Evolutionary conservation across 2,888 invertebrate genomes (phyloP), one percentile per base, ranked within the genome.

Genomic region (Volucella inanis): DNA sequence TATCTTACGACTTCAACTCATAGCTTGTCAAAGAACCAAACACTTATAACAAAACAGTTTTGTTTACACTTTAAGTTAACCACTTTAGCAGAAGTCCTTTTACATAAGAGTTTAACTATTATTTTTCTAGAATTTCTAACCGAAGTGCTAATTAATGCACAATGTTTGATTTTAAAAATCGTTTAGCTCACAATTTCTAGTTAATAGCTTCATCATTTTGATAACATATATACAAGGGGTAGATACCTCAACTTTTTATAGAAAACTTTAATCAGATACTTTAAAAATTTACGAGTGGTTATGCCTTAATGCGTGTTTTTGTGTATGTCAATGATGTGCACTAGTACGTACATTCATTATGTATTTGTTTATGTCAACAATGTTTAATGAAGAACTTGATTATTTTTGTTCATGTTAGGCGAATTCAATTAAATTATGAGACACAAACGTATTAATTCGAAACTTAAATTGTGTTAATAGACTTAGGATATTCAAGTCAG

Each of bases 141-240:
- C 14, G 14, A 65, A n/a, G 41, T 52, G 65, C 18, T 65, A 65
- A 65, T 65, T 8, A 22, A 22, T 14, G 47, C 45, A 61, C 45
- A 61, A 61, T 47, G 47, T 43, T 47, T 39, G 11, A 31, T 2
- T 47, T 68, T 55, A 38, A 39, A 39, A 41, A 41, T 31, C 52
- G 9, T 31, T 31, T 31, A 31, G 6, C 31, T 31, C 6, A 31
- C 31, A 31, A 31, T 31, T 6, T 31, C 31, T 31, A 31, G 31
- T 31, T 31, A 31, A 31, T 31, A 4, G 6, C 31, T 31, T 31
- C 6, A 6, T 31, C 31, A 31, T 31, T 31, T 31, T 31, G 31
- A 31, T 31, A 6, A 31, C 4, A 6, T 1, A 31, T 4, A 31
- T 31, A 31, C 6, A 31, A 31, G 31, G 31, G 31, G 1, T 6